phyloP scores from a whole-genome alignment of 2,888 invertebrate genomes.

The Ochropleura leucogaster region DNA sequence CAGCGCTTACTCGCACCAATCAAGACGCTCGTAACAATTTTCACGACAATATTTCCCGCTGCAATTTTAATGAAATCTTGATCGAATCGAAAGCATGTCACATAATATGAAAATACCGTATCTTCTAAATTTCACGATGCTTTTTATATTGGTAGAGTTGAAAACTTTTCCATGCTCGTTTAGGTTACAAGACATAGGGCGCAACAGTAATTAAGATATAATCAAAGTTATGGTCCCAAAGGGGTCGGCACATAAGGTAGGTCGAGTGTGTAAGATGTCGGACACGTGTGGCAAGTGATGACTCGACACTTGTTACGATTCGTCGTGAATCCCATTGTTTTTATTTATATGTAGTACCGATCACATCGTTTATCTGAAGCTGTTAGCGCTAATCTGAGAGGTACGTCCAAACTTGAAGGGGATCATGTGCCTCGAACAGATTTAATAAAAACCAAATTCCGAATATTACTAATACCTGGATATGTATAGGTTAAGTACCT shows the following conservation, averaged over 20 bases:
- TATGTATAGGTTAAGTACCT: too few species aligned
- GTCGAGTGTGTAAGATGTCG: slow-evolving; percentile 34
- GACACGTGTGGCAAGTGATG: slow-evolving; percentile 12
- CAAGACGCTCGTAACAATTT: not conserved
- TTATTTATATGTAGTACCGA: too few species aligned
- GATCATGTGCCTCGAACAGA: not conserved
- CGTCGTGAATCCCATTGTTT: not conserved
- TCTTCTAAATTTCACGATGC: not conserved
- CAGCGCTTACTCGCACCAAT: not conserved
- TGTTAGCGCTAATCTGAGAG: not conserved
- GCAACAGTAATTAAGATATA: slow-evolving; percentile 38
- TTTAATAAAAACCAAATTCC: not conserved
- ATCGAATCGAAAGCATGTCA: not conserved
- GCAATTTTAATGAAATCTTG: not conserved
- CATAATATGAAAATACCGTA: not conserved
- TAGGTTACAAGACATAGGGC: slow-evolving; percentile 3
- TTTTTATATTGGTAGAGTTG: slow-evolving; percentile 1
- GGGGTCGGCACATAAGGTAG: slow-evolving; percentile 6
- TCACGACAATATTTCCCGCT: slow-evolving; percentile 2
- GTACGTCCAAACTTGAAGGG: not conserved
- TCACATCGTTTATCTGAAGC: too few species aligned
- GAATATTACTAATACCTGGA: too few species aligned
- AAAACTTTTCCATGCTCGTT: not conserved
- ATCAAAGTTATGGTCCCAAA: slow-evolving; percentile 45
- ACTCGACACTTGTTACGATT: not conserved